Evolutionary conservation across 2,888 invertebrate genomes (phyloP), one percentile per base, ranked within the genome.

Genomic region (Camponotus fellah): DNA sequence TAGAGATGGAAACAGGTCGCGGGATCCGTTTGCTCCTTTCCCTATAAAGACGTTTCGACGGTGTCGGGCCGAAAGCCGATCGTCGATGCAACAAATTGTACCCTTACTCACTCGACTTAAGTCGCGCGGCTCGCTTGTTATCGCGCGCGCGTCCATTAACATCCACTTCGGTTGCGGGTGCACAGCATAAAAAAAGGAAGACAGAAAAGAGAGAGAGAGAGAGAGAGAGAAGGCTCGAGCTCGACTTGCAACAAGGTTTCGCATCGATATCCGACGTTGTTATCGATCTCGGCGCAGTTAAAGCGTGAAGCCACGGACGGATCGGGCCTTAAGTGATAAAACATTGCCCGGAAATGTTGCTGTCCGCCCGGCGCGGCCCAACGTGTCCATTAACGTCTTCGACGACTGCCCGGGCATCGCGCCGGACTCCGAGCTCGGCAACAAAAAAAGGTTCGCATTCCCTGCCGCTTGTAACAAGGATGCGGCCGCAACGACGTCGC

Each of bases 281-380:
- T 84, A 84, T 84, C 84, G 83, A 83, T 66, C 68, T 80, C 81
- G 60, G 53, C 69, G 68, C 58, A 88, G 88, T 89, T 89, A 89
- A 89, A 89, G 88, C 88, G 88, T 83, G 86, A 89, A 86, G 80
- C 74, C 76, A 86, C 69, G 80, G 75, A 86, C 82, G 89, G 86
- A 89, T 89, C 82, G 79, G 32, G 53, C 46, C 79, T 77, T 77
- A 77, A 77, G 83, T 83, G 88, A 88, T 88, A 88, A 88, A 88
- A 88, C 88, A 88, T 87, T 88, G 88, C 71, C 82, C 84, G 72
- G 88, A 89, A 89, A 88, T 88, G 88, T 89, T 87, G 84, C 88
- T 76, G 77, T 77, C 72, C 77, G 83, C 86, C 82, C 66, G 75
- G 72, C 79, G 75, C 83, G 85, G 72, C 75, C 72, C 83, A 83